Conservation (phyloP, 2,888 invertebrate genomes). For the Pachliopta kotzebuea region DNA sequence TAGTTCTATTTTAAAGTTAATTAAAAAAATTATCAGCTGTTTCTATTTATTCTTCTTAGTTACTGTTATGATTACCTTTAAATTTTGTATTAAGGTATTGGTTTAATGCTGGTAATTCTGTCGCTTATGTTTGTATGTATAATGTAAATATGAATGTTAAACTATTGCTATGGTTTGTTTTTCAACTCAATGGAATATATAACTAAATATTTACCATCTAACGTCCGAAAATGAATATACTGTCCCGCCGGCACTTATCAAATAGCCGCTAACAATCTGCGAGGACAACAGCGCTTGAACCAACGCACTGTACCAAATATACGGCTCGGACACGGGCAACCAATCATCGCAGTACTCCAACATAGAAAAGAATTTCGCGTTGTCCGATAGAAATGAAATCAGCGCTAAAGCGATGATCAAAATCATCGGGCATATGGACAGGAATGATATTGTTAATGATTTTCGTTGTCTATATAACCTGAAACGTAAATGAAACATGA, state of each 20-base stretch:
- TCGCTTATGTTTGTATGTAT: too few relatives aligned
- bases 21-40: too few relatives aligned
- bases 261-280: slow-evolving; percentile 82
- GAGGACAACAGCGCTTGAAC: slow-evolving; percentile 84
- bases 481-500: slow-evolving; percentile 40
- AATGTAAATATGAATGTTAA: background rate
- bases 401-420: slow-evolving; percentile 57
- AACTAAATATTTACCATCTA: slow-evolving; percentile 75
- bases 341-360: slow-evolving; percentile 68
- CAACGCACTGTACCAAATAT: slow-evolving; percentile 82
- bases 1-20: too few relatives aligned
- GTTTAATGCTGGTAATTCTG: too few relatives aligned
- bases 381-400: slow-evolving; percentile 60
- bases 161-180: background rate
- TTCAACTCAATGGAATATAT: background rate
- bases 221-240: slow-evolving; percentile 83
- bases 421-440: slow-evolving; percentile 56
- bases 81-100: too few relatives aligned
- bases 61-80: too few relatives aligned
- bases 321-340: slow-evolving; percentile 57
- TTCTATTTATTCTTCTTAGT: too few relatives aligned
- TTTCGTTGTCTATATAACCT: slow-evolving; percentile 75
- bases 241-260: slow-evolving; percentile 83
- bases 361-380: slow-evolving; percentile 51
- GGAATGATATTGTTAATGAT: slow-evolving; percentile 69